phyloP scores from a whole-genome alignment of 2,113 vertebrate genomes.

The Pelobates fuscus region DNA sequence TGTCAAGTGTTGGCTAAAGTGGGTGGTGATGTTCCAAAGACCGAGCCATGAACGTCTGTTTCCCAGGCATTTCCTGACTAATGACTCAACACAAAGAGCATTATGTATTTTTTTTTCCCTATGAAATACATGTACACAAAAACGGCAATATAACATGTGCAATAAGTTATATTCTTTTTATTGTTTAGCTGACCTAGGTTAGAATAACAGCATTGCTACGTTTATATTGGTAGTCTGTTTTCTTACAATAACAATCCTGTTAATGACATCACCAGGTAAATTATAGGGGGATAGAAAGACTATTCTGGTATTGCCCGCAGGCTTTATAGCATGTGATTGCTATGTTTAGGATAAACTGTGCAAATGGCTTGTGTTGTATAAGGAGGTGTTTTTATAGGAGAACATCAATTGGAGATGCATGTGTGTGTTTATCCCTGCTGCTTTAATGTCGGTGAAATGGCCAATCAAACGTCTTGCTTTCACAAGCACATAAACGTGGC shows the following conservation, averaged over 20 bases:
- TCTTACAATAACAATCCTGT: constrained; percentile 3
- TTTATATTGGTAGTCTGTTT: not conserved
- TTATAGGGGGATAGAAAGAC: constrained; percentile 1
- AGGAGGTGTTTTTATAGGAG: constrained; percentile 8
- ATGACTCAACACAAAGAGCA: not conserved
- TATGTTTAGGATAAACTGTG: constrained; percentile 37
- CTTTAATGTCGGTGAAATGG: constrained; percentile 31
- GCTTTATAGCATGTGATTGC: constrained; percentile 16
- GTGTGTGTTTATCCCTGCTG: constrained; percentile 24
- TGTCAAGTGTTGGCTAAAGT: constrained; percentile 1
- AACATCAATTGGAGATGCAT: constrained; percentile 9
- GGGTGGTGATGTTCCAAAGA: constrained; percentile 1
- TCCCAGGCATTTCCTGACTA: constrained; percentile 2
- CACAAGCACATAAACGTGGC: not conserved
- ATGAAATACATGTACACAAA: constrained; percentile 1
- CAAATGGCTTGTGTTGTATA: constrained; percentile 28
- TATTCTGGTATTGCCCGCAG: not conserved
- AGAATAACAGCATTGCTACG: not conserved
- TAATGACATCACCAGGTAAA: constrained; percentile 15
- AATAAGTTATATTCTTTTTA: constrained; percentile 12
- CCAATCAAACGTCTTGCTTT: constrained; percentile 7
- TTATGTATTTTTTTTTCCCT: not conserved
- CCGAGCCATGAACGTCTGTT: not conserved
- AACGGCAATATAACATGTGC: constrained; percentile 7
- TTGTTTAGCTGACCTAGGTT: constrained; percentile 1